These are phyloP conservation scores for Prietella phreatophila DNA, from an alignment of 2,113 vertebrate genomes.

Conservation along the genomic window DNA sequence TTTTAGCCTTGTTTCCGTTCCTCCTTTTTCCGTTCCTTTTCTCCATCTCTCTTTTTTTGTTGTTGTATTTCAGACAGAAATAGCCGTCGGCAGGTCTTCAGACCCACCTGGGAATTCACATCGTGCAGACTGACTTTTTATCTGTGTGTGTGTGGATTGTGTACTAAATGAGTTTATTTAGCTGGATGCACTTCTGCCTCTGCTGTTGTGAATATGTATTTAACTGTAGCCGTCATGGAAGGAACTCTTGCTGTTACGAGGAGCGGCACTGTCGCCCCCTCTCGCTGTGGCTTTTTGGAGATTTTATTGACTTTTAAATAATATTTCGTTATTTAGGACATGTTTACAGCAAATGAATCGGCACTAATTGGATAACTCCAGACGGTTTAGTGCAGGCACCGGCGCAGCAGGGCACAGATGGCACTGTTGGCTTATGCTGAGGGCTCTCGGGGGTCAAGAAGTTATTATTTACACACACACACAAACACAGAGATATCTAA, in stretches of 20 bases:
- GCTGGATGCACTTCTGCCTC: not conserved
- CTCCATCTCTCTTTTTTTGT: conserved; percentile 45
- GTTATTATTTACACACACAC: conserved; percentile 34
- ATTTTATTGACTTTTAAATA: conserved; percentile 16
- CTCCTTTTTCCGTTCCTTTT: conserved; percentile 56
- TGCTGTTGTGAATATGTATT: not conserved
- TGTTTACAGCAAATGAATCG: conserved; percentile 23
- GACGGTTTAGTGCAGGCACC: conserved; percentile 25
- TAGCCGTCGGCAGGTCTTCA: conserved; percentile 60
- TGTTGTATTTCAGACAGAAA: conserved; percentile 66
- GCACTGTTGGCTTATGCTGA: conserved; percentile 25
- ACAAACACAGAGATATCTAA: not conserved
- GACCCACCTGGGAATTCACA: conserved; percentile 64
- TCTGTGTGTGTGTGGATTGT: not conserved
- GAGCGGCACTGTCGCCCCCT: not conserved
- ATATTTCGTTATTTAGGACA: conserved; percentile 17
- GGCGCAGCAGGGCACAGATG: conserved; percentile 24
- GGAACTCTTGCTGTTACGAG: not conserved
- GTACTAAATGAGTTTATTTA: conserved; percentile 30
- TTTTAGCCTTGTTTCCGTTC: conserved; percentile 73
- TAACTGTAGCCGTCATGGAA: not conserved
- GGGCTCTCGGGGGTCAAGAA: conserved; percentile 31
- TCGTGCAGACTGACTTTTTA: conserved; percentile 40
- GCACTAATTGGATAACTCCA: conserved; percentile 29
- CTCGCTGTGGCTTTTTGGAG: not conserved